Conservation (phyloP, 92 coral and sea anemone species). For the Desmophyllum pertusum region DNA sequence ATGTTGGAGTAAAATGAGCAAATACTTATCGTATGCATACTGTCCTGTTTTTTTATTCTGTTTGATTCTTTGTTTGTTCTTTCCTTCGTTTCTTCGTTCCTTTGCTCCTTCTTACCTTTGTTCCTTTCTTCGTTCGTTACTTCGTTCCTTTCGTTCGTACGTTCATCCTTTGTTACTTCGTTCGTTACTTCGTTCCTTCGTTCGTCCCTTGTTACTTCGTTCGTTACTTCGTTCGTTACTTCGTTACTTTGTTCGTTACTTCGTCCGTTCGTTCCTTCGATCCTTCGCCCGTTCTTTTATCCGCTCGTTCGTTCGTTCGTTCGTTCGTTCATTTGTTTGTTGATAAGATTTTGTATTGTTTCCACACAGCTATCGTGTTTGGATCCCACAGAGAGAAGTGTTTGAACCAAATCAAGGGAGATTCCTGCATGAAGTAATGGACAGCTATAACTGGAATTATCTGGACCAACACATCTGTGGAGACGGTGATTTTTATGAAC, state of each 20-base stretch:
- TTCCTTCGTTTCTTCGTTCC: too few species aligned
- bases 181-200: neutral
- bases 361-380: conserved; percentile 62
- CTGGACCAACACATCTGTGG: conserved; percentile 93
- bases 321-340: neutral
- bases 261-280: neutral
- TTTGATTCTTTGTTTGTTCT: too few species aligned
- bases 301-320: neutral
- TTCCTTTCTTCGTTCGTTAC: neutral
- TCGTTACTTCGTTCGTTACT: too few species aligned
- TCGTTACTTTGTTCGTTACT: too few species aligned
- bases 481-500: conserved; percentile 73
- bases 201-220: too few species aligned
- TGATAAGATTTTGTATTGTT: neutral
- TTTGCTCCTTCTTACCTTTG: neutral
- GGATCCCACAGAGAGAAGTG: conserved; percentile 48
- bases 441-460: conserved; percentile 95
- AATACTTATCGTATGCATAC: too few species aligned
- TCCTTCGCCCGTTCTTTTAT: too few species aligned
- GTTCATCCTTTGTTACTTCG: neutral
- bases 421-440: conserved; percentile 80
- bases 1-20: neutral
- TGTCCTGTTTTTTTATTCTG: too few species aligned
- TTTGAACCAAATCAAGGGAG: conserved; percentile 52
- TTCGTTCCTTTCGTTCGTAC: neutral